Evolutionary conservation across 2,888 invertebrate species (phyloP), one percentile per base, ranked within the genome.

Genomic region (Gymnocheta viridis): DNA sequence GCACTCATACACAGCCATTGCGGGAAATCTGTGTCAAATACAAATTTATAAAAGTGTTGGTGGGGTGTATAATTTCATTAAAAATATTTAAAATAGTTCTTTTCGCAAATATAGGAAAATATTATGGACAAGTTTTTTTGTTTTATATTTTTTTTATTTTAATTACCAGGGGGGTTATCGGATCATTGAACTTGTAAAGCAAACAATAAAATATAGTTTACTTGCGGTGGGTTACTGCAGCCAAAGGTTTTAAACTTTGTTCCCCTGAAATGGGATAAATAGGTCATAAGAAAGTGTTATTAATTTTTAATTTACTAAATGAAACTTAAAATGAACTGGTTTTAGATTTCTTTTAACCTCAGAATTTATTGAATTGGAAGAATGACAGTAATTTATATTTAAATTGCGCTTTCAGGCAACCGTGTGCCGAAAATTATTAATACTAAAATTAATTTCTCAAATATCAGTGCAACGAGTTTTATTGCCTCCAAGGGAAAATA

Each of bases 1-100:
- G 7, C 38, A 38, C 24, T 9, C 4, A 17, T 56, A 44, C 67
- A 19, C 14, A 41, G 14, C 12, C 10, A 24, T 67, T 54, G 29
- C 9, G 24, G 51, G 35, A 69, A 74, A 82, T 74, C 67, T 79
- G 64, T 82, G 73, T 79, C 79, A 82, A 82, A 82, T 79, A 47
- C 6, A 70, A 69, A 49, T 77, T 56, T 27, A 47, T 62, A 38
- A 69, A 69, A 38, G 7, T 58, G 35, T 14, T 35, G 44, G 14
- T 41, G 10, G 35, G 5, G 10, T 41, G 38, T 56, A 38, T 29
- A 54, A 29, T 60, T 64, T 58, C 32, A 72, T 44, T 72, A 22
- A 24, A 60, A 73, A 32, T 14, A 38, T 58, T 49, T 60, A 49
- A n/a, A 29, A 67, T 67, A n/a, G 14, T 38, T 69, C 19, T 49